Percentiles rank a stretch among this genome's conserved stretches.
Conservation (phyloP, 2,888 invertebrate species). For the Idaea aversata region DNA sequence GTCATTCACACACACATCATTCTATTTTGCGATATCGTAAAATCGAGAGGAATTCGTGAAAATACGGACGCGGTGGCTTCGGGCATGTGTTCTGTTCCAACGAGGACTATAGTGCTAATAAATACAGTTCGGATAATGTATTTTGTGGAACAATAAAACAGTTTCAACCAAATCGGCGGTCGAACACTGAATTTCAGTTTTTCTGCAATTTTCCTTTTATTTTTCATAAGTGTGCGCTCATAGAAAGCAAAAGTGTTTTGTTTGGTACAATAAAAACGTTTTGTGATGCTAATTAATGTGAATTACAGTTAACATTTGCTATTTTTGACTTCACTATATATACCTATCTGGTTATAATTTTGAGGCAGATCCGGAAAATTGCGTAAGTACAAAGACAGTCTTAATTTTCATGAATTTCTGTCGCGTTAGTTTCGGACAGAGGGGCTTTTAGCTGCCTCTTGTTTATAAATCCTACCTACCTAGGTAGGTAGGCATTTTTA, state of each 20-base stretch:
- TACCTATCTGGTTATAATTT: slow-evolving; percentile 56
- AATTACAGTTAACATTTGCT: slow-evolving; percentile 44
- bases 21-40: slow-evolving; percentile 70
- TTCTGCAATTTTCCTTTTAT: slow-evolving; percentile 47
- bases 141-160: slow-evolving; percentile 40
- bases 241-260: slow-evolving; percentile 38
- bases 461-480: background rate
- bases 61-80: slow-evolving; percentile 53
- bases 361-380: slow-evolving; percentile 54
- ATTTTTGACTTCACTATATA: slow-evolving; percentile 70
- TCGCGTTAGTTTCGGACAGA: background rate
- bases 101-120: slow-evolving; percentile 50
- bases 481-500: background rate
- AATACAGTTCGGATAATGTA: slow-evolving; percentile 39
- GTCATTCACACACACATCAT: slow-evolving; percentile 64
- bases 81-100: slow-evolving; percentile 52
- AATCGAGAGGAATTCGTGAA: slow-evolving; percentile 65
- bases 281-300: slow-evolving; percentile 26
- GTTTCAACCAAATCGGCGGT: slow-evolving; percentile 40
- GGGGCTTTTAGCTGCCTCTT: background rate
- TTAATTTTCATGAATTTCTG: background rate
- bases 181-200: slow-evolving; percentile 41
- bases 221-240: slow-evolving; percentile 45
- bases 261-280: slow-evolving; percentile 40
- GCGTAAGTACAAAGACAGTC: slow-evolving; percentile 59